Evolutionary conservation across 2,797 vertebrate species (phyloP).

Genomic region (Thalassophryne amazonica): DNA sequence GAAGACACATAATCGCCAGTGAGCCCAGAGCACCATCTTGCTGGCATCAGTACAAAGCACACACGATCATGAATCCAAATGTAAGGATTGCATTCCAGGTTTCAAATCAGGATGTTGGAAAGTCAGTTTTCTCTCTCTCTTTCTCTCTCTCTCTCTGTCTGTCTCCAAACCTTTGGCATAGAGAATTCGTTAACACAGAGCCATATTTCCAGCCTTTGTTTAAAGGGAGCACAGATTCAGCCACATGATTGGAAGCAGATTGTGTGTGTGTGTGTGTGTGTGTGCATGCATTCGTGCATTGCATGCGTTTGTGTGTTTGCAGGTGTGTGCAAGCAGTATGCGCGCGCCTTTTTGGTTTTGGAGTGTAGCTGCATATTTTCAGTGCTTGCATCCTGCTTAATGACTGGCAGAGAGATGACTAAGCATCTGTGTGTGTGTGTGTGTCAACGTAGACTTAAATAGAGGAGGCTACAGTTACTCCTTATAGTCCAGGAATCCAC

Average conservation of each 20-base stretch:
- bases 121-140: constrained; percentile 7
- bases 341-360: not conserved
- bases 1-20: constrained; percentile 37
- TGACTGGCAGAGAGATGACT: constrained; percentile 6
- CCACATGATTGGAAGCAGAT: constrained; percentile 45
- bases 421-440: not conserved
- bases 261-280: not conserved
- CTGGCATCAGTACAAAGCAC: constrained; percentile 70
- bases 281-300: too few relatives aligned
- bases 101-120: constrained; percentile 47
- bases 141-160: constrained; percentile 5
- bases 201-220: constrained; percentile 25
- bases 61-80: constrained; percentile 67
- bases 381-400: not conserved
- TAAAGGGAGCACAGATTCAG: constrained; percentile 23
- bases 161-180: constrained; percentile 4
- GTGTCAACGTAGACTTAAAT: not conserved
- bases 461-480: constrained; percentile 7
- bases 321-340: not conserved
- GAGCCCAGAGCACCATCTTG: constrained; percentile 51
- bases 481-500: constrained; percentile 10
- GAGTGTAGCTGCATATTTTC: constrained; percentile 6
- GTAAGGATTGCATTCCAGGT: constrained; percentile 48
- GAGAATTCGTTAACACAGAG: constrained; percentile 7
- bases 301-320: not conserved